Evolutionary conservation across 2,888 invertebrate species (phyloP), one percentile per base, ranked within the genome.

Genomic region (Xylota sylvarum): DNA sequence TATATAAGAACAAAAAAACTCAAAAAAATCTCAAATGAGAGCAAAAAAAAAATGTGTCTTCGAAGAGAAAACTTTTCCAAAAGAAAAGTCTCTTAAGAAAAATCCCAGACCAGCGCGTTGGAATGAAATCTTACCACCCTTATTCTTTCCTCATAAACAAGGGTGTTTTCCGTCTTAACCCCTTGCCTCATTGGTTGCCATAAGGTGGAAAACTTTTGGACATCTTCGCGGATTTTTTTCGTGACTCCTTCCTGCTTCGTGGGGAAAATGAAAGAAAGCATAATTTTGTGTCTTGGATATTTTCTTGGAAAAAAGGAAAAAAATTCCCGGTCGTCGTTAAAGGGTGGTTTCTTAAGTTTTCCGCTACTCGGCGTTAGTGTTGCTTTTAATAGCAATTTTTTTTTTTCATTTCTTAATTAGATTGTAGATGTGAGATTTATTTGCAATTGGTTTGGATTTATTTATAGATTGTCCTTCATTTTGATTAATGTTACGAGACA

Each of bases 81-180:
- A 69, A 69, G 69, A 78, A 86, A 72, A 65, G 74, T 88, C 88
- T 88, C 90, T 90, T 86, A 88, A 89, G 89, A 88, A 89, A 89
- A 89, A 88, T 88, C 72, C 77, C 58, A 78, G 67, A 43, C 0
- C 12, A 50, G 56, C 73, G 60, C n/a, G 7, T 14, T 64, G 60
- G 48, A 65, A 69, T 58, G 27, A 56, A 46, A 73, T 80, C 87
- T 87, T 88, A 78, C 50, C 10, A 35, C 65, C 88, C 72, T 73
- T 58, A 37, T 64, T 56, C 37, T 50, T 14, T 27, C 37, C 14
- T 40, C 64, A 32, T 40, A n/a, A 62, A 72, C 32, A 67, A 40
- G 83, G 55, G 78, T 72, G 55, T 58, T 64, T 35, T 32, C 17
- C 32, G 17, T 14, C 32, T 37, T 56, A 52, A 74, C 76, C 76